Evolutionary conservation across 2,888 invertebrate species (phyloP), one percentile per base, ranked within the genome.

Genomic region (Panopea generosa): DNA sequence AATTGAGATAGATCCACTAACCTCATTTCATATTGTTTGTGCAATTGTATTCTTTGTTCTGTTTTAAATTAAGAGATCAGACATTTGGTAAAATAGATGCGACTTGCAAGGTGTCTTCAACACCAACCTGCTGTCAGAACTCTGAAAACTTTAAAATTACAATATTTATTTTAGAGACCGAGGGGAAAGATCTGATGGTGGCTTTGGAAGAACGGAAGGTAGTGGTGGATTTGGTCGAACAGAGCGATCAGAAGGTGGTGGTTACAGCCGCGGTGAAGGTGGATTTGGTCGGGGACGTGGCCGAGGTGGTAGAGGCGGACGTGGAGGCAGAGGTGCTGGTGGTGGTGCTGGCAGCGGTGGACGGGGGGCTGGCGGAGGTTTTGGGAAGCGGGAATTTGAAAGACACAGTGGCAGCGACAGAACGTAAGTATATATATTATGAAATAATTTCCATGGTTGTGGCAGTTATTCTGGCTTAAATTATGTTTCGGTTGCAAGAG

Each of bases 381-480:
- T 87, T 81, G 95, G 95, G 87, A 97, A 97, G 93, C 95, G 98
- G 57, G 98, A 98, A 94, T 98, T 96, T 92, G 98, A 98, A 93
- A 95, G 98, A 86, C 96, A 98, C 93, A 98, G 98, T 89, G 98
- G 98, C 86, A 97, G 97, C 76, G 98, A 98, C 93, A 97, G 96
- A 94, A 98, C 97, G 95, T 95, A 93, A 93, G 94, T 94, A 81
- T 45, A 18, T 16, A 45, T 33, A 4, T 33, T 7, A 7, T 33
- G 33, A 4, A 33, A 11, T n/a, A n/a, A 4, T 33, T 33, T 33
- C 4, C 6, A 33, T 33, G 33, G 33, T 33, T 4, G 4, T 33
- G 33, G 33, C 6, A 7, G 4, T 33, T 33, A 33, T 33, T 11
- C 4, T 33, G 33, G 11, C 33, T 11, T 7, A 33, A 33, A 33